Evolutionary conservation across 2,888 invertebrate species (phyloP).

Genomic region (Frankliniella fusca): DNA sequence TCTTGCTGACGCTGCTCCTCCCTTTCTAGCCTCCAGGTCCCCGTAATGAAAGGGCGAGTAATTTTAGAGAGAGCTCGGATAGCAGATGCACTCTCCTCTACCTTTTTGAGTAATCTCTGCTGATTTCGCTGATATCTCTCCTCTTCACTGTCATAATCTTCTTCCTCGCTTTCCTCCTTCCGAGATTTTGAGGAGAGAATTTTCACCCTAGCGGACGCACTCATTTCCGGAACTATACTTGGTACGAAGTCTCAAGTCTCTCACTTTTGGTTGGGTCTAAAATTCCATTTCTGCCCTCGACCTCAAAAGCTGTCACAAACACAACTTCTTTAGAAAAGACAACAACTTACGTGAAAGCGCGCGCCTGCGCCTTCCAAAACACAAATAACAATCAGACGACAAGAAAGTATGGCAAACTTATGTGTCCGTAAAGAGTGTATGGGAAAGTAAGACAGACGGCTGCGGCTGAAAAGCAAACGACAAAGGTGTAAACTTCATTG

Average conservation of each 20-base stretch:
- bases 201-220: not conserved
- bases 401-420: too few relatives aligned
- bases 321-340: not conserved
- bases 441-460: not conserved
- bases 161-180: not conserved
- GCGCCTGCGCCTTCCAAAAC: not conserved
- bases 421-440: not conserved
- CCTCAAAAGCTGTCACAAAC: not conserved
- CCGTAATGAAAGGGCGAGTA: not conserved
- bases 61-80: not conserved
- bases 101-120: not conserved
- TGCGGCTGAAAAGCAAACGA: not conserved
- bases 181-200: not conserved
- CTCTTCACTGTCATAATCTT: constrained; percentile 4
- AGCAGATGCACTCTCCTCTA: constrained; percentile 7
- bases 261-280: not conserved
- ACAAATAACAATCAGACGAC: not conserved
- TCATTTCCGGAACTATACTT: not conserved
- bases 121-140: not conserved
- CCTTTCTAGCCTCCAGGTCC: not conserved
- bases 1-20: not conserved
- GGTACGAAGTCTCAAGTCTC: not conserved
- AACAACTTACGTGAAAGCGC: constrained; percentile 8
- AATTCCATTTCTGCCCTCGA: not conserved
- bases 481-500: not conserved